A percentile compares a stretch with the other conserved stretches of the same genome.
phyloP scores from a whole-genome alignment of 2,797 vertebrate species.

The Chromobotia macracanthus region DNA sequence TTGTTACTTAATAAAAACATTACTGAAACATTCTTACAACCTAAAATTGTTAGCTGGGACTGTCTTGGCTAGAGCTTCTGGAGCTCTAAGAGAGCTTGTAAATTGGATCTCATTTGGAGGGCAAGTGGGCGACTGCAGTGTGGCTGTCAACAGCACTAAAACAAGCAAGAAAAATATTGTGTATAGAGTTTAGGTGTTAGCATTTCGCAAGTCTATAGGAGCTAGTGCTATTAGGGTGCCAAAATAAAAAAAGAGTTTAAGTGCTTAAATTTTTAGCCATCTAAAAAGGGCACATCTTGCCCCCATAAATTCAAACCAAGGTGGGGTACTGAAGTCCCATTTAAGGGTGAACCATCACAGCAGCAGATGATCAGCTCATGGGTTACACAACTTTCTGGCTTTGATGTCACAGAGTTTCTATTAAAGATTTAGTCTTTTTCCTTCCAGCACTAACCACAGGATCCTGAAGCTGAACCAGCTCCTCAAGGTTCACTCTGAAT shows the following conservation, averaged over 20 bases:
- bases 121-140: constrained; percentile 43
- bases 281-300: constrained; percentile 29
- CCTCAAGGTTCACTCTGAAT: constrained; percentile 68
- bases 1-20: too few relatives aligned
- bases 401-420: constrained; percentile 58
- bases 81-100: constrained; percentile 26
- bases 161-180: constrained; percentile 27
- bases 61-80: not conserved
- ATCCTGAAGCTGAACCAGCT: constrained; percentile 55
- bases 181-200: constrained; percentile 21
- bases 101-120: constrained; percentile 46
- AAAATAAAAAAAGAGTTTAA: constrained; percentile 18
- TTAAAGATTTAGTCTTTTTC: constrained; percentile 62
- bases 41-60: too few relatives aligned
- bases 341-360: constrained; percentile 38
- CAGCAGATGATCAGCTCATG: constrained; percentile 42
- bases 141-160: constrained; percentile 30
- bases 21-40: too few relatives aligned
- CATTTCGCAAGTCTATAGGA: constrained; percentile 15
- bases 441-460: constrained; percentile 58
- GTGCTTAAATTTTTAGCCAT: constrained; percentile 14
- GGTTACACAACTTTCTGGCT: constrained; percentile 49
- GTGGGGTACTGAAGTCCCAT: constrained; percentile 32
- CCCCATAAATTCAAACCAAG: constrained; percentile 30
- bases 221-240: constrained; percentile 19